Evolutionary conservation across 2,888 invertebrate genomes (phyloP).

Genomic region (Andrena camellia): DNA sequence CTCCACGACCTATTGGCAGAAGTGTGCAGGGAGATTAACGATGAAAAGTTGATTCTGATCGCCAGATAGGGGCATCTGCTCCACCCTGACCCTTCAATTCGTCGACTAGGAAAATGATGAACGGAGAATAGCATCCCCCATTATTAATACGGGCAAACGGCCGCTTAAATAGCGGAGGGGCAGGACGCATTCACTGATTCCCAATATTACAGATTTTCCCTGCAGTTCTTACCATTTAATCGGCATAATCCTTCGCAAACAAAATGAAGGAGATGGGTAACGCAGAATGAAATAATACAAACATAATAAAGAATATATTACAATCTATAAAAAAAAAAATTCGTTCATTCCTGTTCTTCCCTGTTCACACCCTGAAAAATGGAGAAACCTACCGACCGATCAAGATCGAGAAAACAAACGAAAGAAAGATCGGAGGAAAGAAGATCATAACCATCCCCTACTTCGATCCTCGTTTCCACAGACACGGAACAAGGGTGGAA

Average conservation of each 20-base stretch:
- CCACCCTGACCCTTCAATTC: neutral
- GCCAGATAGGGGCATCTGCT: conserved; percentile 29
- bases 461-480: neutral
- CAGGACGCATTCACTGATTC: neutral
- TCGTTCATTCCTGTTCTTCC: too few species aligned
- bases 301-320: neutral
- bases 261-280: neutral
- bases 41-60: conserved; percentile 40
- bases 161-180: neutral
- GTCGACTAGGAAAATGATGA: conserved; percentile 15
- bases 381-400: neutral
- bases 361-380: neutral
- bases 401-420: neutral
- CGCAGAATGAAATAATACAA: neutral
- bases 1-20: neutral
- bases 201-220: neutral
- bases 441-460: neutral
- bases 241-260: neutral
- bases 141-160: conserved; percentile 1
- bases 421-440: neutral
- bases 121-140: neutral
- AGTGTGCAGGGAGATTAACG: conserved; percentile 31
- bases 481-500: neutral
- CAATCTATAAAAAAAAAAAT: neutral
- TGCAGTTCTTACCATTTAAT: neutral